Base-by-base conservation (phyloP, 1,140 invertebrate species). In the Meloidogyne floridensis region DNA sequence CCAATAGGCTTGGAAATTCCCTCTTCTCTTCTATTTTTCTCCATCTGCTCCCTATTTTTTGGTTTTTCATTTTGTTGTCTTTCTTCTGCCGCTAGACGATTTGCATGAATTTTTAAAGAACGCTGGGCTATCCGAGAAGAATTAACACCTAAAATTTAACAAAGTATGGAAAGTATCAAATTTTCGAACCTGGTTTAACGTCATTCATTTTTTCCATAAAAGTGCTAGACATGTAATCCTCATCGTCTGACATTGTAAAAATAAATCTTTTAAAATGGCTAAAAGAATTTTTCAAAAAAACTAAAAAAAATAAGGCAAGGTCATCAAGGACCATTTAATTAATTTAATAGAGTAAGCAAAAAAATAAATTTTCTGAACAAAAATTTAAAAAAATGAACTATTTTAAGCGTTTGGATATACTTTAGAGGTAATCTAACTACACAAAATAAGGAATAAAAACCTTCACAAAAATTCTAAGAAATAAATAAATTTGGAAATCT, bases 1-100 rank as follows among this genome's bases (percentile, higher is more conserved):
- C 91, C 89, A 78, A 94, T 92, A 2, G 94, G 93, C 84, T 92
- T 93, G 20, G 91, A 92, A n/a, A 95, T 90, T 15, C 93, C 94
- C 89, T 93, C 92, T 84, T 94, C 92, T 80, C 93, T 90, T 75
- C 92, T 92, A 88, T 94, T 93, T 76, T 92, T 88, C 84, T 94
- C 93, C 20, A 93, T 87, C 77, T 93, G 91, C 75, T 90, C 91
- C 9, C 90, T 86, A 4, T 70, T 82, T 43, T 74, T 77, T 20
- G 70, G 47, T 80, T 74, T 76, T 71, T 72, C 20, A 13, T n/a
- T 72, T 81, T 65, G 18, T 42, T 75, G 51, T 13, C 9, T 51
- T 65, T 82, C 74, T 70, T 43, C 65, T 13, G 81, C 77, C 15
- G 73, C 82, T 43, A 87, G 80, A 7, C 85, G n/a, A 77, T 87